Evolutionary conservation across 2,113 vertebrate genomes (phyloP).

Genomic region (Phrynocephalus versicolor): DNA sequence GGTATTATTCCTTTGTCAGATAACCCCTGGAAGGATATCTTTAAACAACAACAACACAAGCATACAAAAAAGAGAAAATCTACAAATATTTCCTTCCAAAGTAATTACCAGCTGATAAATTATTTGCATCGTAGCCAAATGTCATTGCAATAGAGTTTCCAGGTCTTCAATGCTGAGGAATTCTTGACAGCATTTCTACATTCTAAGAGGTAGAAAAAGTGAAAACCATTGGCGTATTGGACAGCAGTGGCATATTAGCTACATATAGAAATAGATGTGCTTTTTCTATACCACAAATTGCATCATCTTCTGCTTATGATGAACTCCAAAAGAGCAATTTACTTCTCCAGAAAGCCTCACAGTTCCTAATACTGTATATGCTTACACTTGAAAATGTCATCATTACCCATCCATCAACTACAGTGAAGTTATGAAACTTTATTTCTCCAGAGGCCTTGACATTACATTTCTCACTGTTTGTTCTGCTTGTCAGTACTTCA

Average conservation of each 20-base stretch:
- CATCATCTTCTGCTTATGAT: not conserved
- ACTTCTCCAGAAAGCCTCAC: slow-evolving; percentile 30
- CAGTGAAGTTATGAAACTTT: slow-evolving; percentile 60
- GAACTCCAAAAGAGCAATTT: slow-evolving; percentile 37
- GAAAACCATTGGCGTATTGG: slow-evolving; percentile 26
- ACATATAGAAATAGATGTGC: slow-evolving; percentile 52
- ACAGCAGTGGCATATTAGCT: slow-evolving; percentile 55
- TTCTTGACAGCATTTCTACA: slow-evolving; percentile 31
- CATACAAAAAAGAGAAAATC: no score
- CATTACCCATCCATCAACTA: slow-evolving; percentile 54
- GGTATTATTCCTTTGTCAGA: slow-evolving; percentile 55
- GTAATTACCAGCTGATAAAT: slow-evolving; percentile 61
- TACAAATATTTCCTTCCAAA: slow-evolving; percentile 54
- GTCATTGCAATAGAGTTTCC: slow-evolving; percentile 58
- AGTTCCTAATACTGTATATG: slow-evolving; percentile 51
- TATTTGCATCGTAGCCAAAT: slow-evolving; percentile 58
- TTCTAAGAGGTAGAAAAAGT: slow-evolving; percentile 23
- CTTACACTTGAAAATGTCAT: slow-evolving; percentile 54
- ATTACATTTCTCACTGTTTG: slow-evolving; percentile 58
- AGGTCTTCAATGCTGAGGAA: slow-evolving; percentile 52
- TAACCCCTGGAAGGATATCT: slow-evolving; percentile 38
- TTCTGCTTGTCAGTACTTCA: slow-evolving; percentile 63
- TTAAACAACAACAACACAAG: slow-evolving; percentile 46
- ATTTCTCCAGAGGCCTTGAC: slow-evolving; percentile 49
- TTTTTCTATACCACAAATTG: slow-evolving; percentile 39